These are phyloP conservation scores for Terebella lapidaria DNA, from an alignment of 2,888 invertebrate species.

Conservation along the genomic window DNA sequence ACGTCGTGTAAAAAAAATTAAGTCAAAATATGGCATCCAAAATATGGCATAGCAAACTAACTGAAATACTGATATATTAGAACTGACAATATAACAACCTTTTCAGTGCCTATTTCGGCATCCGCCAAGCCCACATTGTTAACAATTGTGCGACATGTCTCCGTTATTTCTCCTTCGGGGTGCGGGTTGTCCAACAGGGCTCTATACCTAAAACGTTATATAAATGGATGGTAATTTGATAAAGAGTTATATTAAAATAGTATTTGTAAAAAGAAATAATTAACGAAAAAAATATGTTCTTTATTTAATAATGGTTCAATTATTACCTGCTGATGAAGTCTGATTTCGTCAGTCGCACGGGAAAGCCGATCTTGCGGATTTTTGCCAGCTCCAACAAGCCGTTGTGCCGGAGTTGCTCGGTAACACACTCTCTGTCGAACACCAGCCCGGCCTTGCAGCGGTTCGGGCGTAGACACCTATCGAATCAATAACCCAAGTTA, in stretches of 20 bases:
- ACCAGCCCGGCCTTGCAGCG: slow-evolving; percentile 27
- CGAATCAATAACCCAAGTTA: too few relatives aligned
- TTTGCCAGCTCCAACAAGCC: slow-evolving; percentile 44
- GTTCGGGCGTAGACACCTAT: slow-evolving; percentile 41
- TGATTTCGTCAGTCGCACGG: slow-evolving; percentile 27
- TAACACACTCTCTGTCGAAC: slow-evolving; percentile 34
- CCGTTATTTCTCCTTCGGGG: too few relatives aligned
- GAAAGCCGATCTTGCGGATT: slow-evolving; percentile 40
- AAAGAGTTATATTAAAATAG: not conserved
- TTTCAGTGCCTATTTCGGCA: slow-evolving; percentile 1
- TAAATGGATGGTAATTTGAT: not conserved
- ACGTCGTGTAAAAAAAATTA: too few relatives aligned
- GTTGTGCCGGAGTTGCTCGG: slow-evolving; percentile 37
- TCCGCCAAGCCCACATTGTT: not conserved
- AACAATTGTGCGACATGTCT: not conserved
- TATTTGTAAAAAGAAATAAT: not conserved
- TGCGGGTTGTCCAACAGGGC: too few relatives aligned
- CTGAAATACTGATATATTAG: too few relatives aligned
- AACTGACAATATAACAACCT: not conserved
- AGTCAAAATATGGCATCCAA: too few relatives aligned
- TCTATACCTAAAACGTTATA: too few relatives aligned
- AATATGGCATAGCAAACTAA: too few relatives aligned
- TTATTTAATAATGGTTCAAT: too few relatives aligned
- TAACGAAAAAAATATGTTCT: not conserved
- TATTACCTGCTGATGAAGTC: not conserved